A percentile compares a stretch with the other conserved stretches of the same genome.
Evolutionary conservation across 2,113 vertebrate genomes (phyloP).

Genomic region (Bungarus multicinctus): DNA sequence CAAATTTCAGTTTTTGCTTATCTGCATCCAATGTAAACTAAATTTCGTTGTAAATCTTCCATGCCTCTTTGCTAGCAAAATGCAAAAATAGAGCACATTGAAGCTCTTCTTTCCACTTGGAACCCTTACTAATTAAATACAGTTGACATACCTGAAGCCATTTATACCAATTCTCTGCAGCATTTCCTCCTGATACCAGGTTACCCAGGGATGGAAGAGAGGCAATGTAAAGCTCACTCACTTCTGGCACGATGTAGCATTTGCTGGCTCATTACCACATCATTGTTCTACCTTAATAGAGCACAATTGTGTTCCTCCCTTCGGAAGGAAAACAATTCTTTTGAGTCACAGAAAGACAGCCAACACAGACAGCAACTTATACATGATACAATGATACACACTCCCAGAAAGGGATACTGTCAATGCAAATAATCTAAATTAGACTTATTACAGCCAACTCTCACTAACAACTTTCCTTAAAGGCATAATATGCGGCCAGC

Average conservation of each 20-base stretch:
- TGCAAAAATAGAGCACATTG: neutral
- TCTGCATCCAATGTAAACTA: neutral
- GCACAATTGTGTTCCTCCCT: neutral
- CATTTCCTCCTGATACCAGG: neutral
- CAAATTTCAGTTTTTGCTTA: neutral
- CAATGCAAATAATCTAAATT: neutral
- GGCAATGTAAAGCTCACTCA: neutral
- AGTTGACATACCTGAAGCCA: neutral
- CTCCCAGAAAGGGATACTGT: neutral
- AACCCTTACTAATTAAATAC: neutral
- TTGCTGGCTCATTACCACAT: neutral
- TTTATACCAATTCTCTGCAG: neutral
- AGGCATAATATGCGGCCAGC: neutral
- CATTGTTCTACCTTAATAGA: neutral
- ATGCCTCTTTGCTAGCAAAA: neutral
- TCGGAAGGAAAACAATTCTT: neutral
- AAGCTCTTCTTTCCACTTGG: neutral
- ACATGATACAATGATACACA: neutral
- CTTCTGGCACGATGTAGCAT: neutral
- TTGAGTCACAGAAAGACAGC: neutral
- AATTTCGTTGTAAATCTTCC: neutral
- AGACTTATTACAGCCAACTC: neutral
- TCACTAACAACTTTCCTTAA: neutral
- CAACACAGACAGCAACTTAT: neutral
- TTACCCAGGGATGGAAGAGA: neutral